Conservation (phyloP, 2,888 invertebrate species). For the Ischnus inquisitorius region DNA sequence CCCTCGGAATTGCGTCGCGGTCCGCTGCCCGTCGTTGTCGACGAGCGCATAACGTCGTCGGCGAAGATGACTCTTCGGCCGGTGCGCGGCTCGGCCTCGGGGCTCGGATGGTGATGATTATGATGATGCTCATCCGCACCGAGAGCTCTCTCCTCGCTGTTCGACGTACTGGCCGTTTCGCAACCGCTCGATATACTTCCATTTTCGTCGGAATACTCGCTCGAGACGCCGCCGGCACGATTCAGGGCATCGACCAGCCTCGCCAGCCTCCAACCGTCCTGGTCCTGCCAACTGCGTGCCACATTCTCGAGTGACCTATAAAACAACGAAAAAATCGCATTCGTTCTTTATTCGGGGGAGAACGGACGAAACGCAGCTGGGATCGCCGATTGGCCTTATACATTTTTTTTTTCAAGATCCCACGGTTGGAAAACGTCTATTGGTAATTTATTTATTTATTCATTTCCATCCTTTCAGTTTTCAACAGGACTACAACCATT, state of each 20-base stretch:
- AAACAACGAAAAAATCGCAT: constrained; percentile 33
- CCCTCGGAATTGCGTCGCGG: constrained; percentile 83
- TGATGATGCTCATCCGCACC: constrained; percentile 79
- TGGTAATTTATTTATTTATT: not conserved
- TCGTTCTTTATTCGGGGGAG: constrained; percentile 9
- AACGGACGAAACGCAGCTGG: not conserved
- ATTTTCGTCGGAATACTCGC: constrained; percentile 83
- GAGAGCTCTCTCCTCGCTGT: constrained; percentile 83
- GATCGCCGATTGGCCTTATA: not conserved
- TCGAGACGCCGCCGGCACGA: constrained; percentile 76
- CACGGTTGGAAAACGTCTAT: too few species aligned
- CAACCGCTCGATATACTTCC: constrained; percentile 91
- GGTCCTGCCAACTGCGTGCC: constrained; percentile 83
- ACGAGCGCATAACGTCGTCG: constrained; percentile 69
- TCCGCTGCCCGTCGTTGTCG: constrained; percentile 61
- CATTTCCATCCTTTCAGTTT: not conserved
- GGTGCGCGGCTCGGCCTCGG: constrained; percentile 73
- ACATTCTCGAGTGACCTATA: constrained; percentile 80
- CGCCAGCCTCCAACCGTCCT: constrained; percentile 82
- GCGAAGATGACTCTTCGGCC: constrained; percentile 75
- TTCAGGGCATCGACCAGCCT: constrained; percentile 81
- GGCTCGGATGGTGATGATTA: constrained; percentile 48
- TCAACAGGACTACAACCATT: too few species aligned
- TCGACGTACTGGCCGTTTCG: constrained; percentile 91
- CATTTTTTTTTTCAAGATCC: constrained; percentile 8